Conservation (phyloP, 2,797 vertebrate species). For the Heliangelus exortis region DNA sequence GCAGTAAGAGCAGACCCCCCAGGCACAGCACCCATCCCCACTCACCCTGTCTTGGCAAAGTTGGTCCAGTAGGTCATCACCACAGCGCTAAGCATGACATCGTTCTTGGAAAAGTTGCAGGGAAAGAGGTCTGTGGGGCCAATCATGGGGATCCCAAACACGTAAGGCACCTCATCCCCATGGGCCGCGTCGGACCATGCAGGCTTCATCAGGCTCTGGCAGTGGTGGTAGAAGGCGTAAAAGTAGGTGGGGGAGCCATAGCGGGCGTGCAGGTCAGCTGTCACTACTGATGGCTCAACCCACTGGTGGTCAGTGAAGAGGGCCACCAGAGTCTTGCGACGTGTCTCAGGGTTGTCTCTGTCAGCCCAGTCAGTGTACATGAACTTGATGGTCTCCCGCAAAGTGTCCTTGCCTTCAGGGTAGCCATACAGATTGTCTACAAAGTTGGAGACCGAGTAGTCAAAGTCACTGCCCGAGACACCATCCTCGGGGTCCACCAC, state of each 20-base stretch:
- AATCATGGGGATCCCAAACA: conserved; percentile 98
- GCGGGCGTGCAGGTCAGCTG: conserved; percentile 94
- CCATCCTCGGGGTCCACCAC: conserved; percentile 97
- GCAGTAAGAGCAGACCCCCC: neutral
- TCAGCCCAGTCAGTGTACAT: conserved; percentile 99
- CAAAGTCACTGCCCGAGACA: conserved; percentile 96
- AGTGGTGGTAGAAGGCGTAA: conserved; percentile 99
- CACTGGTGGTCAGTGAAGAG: conserved; percentile 99
- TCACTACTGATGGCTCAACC: conserved; percentile 97
- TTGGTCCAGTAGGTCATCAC: conserved; percentile 99
- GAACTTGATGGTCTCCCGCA: conserved; percentile 98
- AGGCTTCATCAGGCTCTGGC: conserved; percentile 99
- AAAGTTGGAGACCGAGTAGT: conserved; percentile 98
- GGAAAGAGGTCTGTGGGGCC: conserved; percentile 97
- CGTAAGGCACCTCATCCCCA: conserved; percentile 97
- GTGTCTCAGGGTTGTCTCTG: conserved; percentile 95
- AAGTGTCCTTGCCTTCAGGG: conserved; percentile 96
- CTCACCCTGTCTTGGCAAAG: conserved; percentile 99
- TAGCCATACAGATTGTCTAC: conserved; percentile 98
- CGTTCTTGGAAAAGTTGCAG: conserved; percentile 99
- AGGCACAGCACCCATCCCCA: neutral
- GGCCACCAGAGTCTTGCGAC: conserved; percentile 95
- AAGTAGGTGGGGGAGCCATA: conserved; percentile 98
- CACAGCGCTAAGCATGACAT: conserved; percentile 97
- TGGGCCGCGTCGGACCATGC: conserved; percentile 97